Evolutionary conservation across 2,113 vertebrate species (phyloP).

Genomic region (Lipophrys pholis): DNA sequence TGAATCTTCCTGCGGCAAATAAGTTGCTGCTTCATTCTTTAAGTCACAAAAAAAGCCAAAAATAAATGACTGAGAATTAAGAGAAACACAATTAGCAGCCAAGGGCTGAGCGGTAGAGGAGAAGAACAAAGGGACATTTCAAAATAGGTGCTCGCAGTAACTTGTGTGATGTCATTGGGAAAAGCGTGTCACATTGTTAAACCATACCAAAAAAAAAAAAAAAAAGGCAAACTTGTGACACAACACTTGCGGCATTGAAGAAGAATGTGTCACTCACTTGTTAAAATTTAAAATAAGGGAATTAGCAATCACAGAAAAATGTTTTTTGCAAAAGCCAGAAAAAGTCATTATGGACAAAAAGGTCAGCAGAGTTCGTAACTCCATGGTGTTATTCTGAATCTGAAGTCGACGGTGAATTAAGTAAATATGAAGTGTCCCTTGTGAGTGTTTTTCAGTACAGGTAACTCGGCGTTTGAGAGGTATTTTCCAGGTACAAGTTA

Average conservation of each 20-base stretch:
- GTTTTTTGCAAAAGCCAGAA: conserved; percentile 25
- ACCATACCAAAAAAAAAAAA: conserved; percentile 57
- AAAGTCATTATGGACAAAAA: conserved; percentile 12
- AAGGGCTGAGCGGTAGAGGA: conserved; percentile 30
- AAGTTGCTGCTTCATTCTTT: conserved; percentile 51
- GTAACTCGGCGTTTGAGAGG: conserved; percentile 25
- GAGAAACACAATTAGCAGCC: conserved; percentile 70
- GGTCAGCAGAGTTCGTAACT: conserved; percentile 45
- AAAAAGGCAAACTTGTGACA: conserved; percentile 69
- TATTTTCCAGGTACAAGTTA: conserved; percentile 44
- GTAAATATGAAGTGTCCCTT: conserved; percentile 3
- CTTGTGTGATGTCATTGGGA: conserved; percentile 80
- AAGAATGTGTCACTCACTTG: conserved; percentile 73
- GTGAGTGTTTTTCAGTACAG: conserved; percentile 37
- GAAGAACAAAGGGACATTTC: conserved; percentile 41
- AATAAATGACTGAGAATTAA: conserved; percentile 72
- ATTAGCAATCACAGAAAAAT: conserved; percentile 54
- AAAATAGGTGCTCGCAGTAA: conserved; percentile 65
- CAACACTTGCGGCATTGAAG: conserved; percentile 67
- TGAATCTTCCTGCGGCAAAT: conserved; percentile 59
- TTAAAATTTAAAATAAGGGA: conserved; percentile 73
- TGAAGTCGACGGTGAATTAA: background rate
- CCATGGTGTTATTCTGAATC: conserved; percentile 11
- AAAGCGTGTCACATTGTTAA: conserved; percentile 80
- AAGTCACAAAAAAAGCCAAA: conserved; percentile 74